Percentiles rank a stretch among this genome's conserved stretches.
Conservation (phyloP, 2,113 vertebrate genomes). For the Anoplopoma fimbria region DNA sequence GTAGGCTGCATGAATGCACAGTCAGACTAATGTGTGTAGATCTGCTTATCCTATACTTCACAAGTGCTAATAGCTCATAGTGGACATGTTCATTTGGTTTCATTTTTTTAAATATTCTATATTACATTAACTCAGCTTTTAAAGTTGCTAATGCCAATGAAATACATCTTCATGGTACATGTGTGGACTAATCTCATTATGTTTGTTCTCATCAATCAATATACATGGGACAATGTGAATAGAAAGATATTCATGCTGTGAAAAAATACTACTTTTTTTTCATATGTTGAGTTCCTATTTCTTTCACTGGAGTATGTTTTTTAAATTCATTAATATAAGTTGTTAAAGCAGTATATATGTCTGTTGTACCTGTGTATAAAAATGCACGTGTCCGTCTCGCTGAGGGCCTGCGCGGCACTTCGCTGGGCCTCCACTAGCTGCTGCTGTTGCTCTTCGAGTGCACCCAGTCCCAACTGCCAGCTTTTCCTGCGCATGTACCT, state of each 20-base stretch:
- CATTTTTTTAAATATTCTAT: background rate
- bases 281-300: background rate
- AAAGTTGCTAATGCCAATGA: background rate
- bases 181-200: background rate
- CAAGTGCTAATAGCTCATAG: background rate
- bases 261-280: background rate
- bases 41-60: background rate
- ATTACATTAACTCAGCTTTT: background rate
- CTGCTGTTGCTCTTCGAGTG: slow-evolving; percentile 71
- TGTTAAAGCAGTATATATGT: background rate
- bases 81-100: background rate
- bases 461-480: slow-evolving; percentile 63
- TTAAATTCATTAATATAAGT: background rate
- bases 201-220: background rate
- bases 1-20: background rate
- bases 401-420: slow-evolving; percentile 52
- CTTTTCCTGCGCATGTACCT: slow-evolving; percentile 55
- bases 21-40: background rate
- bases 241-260: background rate
- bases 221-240: background rate
- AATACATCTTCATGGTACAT: background rate
- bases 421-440: slow-evolving; percentile 68
- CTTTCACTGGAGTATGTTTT: background rate
- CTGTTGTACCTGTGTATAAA: slow-evolving; percentile 76
- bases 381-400: slow-evolving; percentile 61